Percentiles rank a stretch among this genome's conserved stretches.
phyloP scores from a whole-genome alignment of 2,797 vertebrate species.

The Phoebastria nigripes region DNA sequence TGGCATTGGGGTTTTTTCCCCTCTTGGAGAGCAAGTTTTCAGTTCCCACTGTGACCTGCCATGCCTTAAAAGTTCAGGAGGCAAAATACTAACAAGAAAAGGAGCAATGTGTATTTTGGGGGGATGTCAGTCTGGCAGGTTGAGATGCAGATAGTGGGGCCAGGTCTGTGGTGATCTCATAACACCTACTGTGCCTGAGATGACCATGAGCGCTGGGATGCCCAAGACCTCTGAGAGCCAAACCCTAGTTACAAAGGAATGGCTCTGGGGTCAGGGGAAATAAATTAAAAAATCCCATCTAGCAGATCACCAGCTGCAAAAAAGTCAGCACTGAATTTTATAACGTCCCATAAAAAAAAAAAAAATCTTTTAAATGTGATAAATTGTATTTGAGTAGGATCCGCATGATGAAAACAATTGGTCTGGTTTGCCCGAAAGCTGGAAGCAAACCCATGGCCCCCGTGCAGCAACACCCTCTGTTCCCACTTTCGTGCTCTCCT shows the following conservation, averaged over 20 bases:
- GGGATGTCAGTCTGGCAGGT: not conserved
- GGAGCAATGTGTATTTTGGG: not conserved
- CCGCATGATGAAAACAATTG: not conserved
- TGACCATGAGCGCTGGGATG: not conserved
- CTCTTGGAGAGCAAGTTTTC: not conserved
- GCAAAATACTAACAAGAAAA: not conserved
- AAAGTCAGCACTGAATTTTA: not conserved
- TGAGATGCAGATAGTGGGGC: not conserved
- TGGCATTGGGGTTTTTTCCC: no score
- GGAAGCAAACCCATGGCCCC: not conserved
- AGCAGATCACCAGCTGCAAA: not conserved
- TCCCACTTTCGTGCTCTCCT: not conserved
- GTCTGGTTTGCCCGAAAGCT: not conserved
- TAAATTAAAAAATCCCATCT: not conserved
- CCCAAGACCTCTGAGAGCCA: not conserved
- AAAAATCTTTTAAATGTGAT: not conserved
- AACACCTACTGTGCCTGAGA: no score
- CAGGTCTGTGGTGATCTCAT: not conserved
- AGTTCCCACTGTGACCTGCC: not conserved
- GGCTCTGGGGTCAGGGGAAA: rapidly evolving
- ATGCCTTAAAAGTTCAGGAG: not conserved
- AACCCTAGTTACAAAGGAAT: not conserved
- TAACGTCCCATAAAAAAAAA: not conserved
- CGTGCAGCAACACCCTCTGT: not conserved
- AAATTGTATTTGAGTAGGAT: not conserved